A percentile compares a stretch with the other conserved stretches of the same genome.
Evolutionary conservation across 2,888 invertebrate species (phyloP).

Genomic region (Autographa gamma): DNA sequence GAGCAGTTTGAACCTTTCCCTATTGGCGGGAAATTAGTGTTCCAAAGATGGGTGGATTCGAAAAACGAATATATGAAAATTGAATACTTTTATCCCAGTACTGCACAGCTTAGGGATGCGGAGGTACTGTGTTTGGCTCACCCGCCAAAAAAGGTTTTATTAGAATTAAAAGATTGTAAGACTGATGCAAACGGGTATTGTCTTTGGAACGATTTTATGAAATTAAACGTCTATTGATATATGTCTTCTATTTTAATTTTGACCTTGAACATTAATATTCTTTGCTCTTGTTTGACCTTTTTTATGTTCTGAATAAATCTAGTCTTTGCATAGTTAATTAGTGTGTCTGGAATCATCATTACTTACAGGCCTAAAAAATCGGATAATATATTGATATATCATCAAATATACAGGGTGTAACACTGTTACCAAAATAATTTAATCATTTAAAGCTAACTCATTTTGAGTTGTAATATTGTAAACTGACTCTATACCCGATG

Average conservation of each 20-base stretch:
- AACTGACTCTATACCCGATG: no score
- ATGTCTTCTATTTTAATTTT: slow-evolving; percentile 16
- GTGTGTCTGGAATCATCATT: no score
- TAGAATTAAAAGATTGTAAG: slow-evolving; percentile 68
- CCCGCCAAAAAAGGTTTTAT: slow-evolving; percentile 66
- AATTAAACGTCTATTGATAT: slow-evolving; percentile 27
- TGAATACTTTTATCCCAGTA: slow-evolving; percentile 73
- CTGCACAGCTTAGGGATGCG: slow-evolving; percentile 69
- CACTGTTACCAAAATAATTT: no score
- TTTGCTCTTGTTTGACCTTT: no score
- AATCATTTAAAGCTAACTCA: no score
- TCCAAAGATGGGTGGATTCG: slow-evolving; percentile 76
- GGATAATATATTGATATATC: no score
- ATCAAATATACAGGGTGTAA: no score
- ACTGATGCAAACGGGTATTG: slow-evolving; percentile 69
- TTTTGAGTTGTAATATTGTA: no score
- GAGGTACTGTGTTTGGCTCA: slow-evolving; percentile 59
- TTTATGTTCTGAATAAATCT: no score
- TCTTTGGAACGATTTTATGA: slow-evolving; percentile 65
- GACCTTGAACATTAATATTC: neutral
- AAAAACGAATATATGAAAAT: slow-evolving; percentile 69
- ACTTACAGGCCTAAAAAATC: no score
- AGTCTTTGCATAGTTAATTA: no score
- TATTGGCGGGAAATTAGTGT: slow-evolving; percentile 79
- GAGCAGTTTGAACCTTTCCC: slow-evolving; percentile 75